Evolutionary conservation across 2,888 invertebrate genomes (phyloP), one percentile per base, ranked within the genome.

Genomic region (Drosophila recens): DNA sequence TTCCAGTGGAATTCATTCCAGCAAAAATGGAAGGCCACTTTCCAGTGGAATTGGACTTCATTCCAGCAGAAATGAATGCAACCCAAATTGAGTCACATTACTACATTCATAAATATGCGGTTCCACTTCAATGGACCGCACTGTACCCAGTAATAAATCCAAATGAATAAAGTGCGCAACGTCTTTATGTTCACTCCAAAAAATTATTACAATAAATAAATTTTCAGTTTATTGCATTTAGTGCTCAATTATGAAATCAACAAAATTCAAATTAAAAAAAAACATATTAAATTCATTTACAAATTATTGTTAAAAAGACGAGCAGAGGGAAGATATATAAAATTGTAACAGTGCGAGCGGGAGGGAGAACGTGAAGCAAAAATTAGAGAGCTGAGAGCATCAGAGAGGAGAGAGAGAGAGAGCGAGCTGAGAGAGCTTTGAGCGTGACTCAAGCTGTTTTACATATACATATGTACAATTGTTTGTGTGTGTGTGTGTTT

Each of bases 131-230:
- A 42, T 4, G 17, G 11, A 10, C 6, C 3, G 17, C 17, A 48
- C 30, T 15, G 30, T 15, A 34, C 11, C 17, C 17, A 0, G 13
- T 27, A 38, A 17, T 38, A 38, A 17, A 20, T 15, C 3, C 8
- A 20, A 23, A 51, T 4, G 3, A 36, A 38, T 10, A 38, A 38
- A 27, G 15, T n/a, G 38, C 38, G 52, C 38, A 23, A 52, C 23
- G 11, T 53, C 23, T 30, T 42, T 43, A 34, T 66, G 36, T 49
- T 48, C 34, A 49, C 53, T 57, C 49, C 49, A 11, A 74, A 68
- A 45, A 76, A 69, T 46, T 69, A 65, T 68, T 75, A 87, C 89
- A 89, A 84, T 89, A 86, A 89, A 89, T 89, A 82, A 87, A 75
- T 87, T 71, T 86, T 64, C 67, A 68, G 64, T 89, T 87, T 86